Evolutionary conservation across 2,113 vertebrate genomes (phyloP).

Genomic region (Notothenia rossii): DNA sequence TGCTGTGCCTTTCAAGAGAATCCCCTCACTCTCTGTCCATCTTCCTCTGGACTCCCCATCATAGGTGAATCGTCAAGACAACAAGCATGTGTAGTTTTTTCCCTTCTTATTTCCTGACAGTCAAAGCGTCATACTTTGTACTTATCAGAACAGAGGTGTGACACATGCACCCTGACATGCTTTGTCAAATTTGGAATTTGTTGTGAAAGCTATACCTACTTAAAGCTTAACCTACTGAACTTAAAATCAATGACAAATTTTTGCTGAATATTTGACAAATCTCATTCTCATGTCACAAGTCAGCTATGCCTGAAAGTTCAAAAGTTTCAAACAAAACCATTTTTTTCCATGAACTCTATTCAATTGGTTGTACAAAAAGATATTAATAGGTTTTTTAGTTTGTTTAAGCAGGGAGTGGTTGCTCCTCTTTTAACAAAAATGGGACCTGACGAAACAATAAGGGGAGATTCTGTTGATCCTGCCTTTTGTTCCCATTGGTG

Average conservation of each 20-base stretch:
- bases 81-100: background rate
- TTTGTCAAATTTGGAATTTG: background rate
- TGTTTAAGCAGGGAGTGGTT: constrained; percentile 67
- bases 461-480: constrained; percentile 47
- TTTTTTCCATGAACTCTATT: constrained; percentile 1
- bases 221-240: background rate
- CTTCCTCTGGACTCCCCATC: background rate
- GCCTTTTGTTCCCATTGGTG: constrained; percentile 44
- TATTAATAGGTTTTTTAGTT: constrained; percentile 26
- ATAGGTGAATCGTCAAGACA: background rate
- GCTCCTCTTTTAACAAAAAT: constrained; percentile 27
- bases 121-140: background rate
- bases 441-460: constrained; percentile 31
- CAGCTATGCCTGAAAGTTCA: background rate
- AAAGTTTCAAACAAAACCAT: constrained; percentile 12
- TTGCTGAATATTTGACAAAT: background rate
- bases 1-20: background rate
- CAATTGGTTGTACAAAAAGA: constrained; percentile 15
- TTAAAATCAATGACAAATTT: background rate
- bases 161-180: background rate
- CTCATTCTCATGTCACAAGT: background rate
- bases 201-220: constrained; percentile 1
- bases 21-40: background rate
- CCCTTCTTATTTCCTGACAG: background rate
- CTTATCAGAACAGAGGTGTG: background rate